phyloP scores from a whole-genome alignment of 2,888 invertebrate genomes.

The Callyntrura sp. region DNA sequence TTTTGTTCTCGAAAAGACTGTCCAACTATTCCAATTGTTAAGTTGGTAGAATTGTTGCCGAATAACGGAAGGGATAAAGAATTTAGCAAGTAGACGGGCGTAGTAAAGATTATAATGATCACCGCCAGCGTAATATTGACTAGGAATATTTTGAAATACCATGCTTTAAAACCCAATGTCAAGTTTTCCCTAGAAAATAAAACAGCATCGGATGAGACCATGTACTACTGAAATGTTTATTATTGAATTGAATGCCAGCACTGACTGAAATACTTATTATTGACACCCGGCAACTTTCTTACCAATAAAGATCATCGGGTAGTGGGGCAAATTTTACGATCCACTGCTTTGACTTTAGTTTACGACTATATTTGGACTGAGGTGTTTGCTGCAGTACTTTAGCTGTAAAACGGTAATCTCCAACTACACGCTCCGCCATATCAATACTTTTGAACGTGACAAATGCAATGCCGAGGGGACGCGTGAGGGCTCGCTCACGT shows the following conservation, averaged over 20 bases:
- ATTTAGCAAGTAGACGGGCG: slow-evolving; percentile 88
- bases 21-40: slow-evolving; percentile 41
- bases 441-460: slow-evolving; percentile 89
- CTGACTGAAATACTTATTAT: no score
- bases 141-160: slow-evolving; percentile 93
- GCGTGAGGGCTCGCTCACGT: slow-evolving; percentile 91
- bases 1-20: slow-evolving; percentile 51
- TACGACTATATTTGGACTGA: slow-evolving; percentile 86
- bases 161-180: slow-evolving; percentile 92
- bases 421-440: slow-evolving; percentile 85
- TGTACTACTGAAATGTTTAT: no score
- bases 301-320: slow-evolving; percentile 91
- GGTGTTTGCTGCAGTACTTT: slow-evolving; percentile 86
- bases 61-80: slow-evolving; percentile 85
- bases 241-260: no score
- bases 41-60: slow-evolving; percentile 57
- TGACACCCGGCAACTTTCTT: no score
- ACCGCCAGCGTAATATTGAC: slow-evolving; percentile 93
- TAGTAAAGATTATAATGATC: slow-evolving; percentile 95
- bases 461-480: slow-evolving; percentile 96
- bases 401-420: slow-evolving; percentile 84
- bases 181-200: slow-evolving; percentile 91
- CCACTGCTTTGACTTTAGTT: slow-evolving; percentile 90
- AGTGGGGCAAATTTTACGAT: slow-evolving; percentile 94
- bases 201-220: not conserved